Percentiles rank a stretch among this genome's conserved stretches.
Evolutionary conservation across 2,888 invertebrate genomes (phyloP).

Genomic region (Hypomecis atomaria): DNA sequence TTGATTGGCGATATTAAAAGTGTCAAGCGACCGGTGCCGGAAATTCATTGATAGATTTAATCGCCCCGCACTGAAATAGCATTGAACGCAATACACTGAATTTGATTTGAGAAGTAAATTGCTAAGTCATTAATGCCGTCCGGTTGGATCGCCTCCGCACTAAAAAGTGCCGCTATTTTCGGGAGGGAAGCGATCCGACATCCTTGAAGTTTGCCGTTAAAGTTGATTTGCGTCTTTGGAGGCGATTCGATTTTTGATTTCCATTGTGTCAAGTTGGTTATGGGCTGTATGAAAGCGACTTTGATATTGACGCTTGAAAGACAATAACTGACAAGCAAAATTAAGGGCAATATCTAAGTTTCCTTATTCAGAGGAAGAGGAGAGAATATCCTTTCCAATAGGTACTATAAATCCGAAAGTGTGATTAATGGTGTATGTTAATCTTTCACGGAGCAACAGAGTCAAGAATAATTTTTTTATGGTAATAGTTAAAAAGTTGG

Average conservation of each 20-base stretch:
- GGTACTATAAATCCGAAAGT: too few species aligned
- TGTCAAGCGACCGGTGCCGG: conserved; percentile 80
- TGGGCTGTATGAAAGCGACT: too few species aligned
- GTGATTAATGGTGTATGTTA: too few species aligned
- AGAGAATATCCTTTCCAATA: too few species aligned
- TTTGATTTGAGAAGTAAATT: conserved; percentile 80
- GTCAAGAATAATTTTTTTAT: too few species aligned
- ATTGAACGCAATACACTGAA: conserved; percentile 55
- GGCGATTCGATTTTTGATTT: conserved; percentile 15
- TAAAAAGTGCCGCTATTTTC: conserved; percentile 76
- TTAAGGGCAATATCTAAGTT: not conserved
- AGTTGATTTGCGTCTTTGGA: conserved; percentile 56
- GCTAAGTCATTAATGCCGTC: conserved; percentile 81
- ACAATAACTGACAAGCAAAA: too few species aligned
- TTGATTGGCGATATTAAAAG: conserved; percentile 82
- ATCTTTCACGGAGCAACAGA: too few species aligned
- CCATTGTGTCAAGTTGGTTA: not conserved
- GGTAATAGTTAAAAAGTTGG: too few species aligned
- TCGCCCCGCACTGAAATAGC: conserved; percentile 76
- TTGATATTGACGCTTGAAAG: too few species aligned
- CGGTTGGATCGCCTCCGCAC: conserved; percentile 68
- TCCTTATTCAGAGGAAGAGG: too few species aligned
- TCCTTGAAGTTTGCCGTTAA: conserved; percentile 61
- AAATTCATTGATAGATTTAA: conserved; percentile 84
- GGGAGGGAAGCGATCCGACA: conserved; percentile 58